Evolutionary conservation across 2,113 vertebrate genomes (phyloP), one percentile per base, ranked within the genome.

Genomic region (Barnardius zonarius): DNA sequence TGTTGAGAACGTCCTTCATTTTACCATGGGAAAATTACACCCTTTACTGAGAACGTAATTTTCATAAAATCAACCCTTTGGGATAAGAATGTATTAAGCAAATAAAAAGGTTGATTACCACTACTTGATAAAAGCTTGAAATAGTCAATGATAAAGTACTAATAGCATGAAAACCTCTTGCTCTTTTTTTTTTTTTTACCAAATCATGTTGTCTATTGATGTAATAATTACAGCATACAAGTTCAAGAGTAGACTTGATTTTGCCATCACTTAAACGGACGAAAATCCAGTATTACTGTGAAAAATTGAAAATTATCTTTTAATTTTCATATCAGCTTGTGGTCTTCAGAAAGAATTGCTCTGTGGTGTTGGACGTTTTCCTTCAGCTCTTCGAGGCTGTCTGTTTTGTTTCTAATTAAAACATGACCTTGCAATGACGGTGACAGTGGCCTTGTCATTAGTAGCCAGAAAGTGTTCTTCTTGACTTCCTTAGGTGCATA

Each of bases 51-150:
- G 6, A 76, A 92, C 49, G 79, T 92, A 90, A 92, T 96, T 93
- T 80, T 92, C 85, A 80, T 77, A 90, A 97, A 92, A 95, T 92
- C 79, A 94, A 73, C 92, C 76, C 44, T 93, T 63, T 49, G 44
- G 70, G 63, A 49, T 79, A 92, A 79, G 83, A 94, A 94, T 88
- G 88, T 86, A 93, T 94, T 77, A 94, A 88, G 80, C 75, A 77
- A 88, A 75, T 57, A 86, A 83, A 86, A 86, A 88, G 37, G 72
- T 46, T 92, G 85, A 93, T 95, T 92, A 90, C 33, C n/a, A 63
- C 52, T 80, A 48, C 83, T 83, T 76, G 86, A 86, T 92, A 90
- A 90, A 80, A 92, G 48, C 92, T 86, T 83, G 44, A 74, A 83
- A 57, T 31, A 79, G 75, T 57, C 75, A 76, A 41, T 81, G 74